phyloP scores from a whole-genome alignment of 2,113 vertebrate species.

The Henicopernis longicauda region DNA sequence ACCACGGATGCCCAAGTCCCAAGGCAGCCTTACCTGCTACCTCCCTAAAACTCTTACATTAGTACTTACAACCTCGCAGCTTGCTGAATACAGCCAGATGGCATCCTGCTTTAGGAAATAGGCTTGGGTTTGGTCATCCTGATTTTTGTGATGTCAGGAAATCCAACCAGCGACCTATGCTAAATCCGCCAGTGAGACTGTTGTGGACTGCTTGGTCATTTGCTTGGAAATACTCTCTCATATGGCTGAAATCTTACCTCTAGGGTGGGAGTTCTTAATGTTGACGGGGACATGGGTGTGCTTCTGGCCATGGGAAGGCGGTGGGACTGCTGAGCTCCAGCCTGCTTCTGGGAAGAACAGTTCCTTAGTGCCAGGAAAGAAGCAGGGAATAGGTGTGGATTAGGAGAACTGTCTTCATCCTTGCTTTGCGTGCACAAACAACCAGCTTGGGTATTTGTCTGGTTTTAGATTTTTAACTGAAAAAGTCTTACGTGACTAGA shows the following conservation, averaged over 20 bases:
- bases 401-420: background rate
- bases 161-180: no score
- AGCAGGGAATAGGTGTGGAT: background rate
- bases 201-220: background rate
- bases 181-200: accelerated
- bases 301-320: background rate
- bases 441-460: background rate
- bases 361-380: background rate
- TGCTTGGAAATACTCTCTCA: background rate
- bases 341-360: background rate
- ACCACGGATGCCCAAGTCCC: background rate
- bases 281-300: background rate
- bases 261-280: background rate
- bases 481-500: background rate
- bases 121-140: background rate
- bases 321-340: background rate
- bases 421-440: background rate
- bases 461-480: background rate
- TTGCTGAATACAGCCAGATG: no score
- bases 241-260: background rate
- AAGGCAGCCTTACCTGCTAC: background rate
- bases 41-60: background rate
- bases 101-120: background rate
- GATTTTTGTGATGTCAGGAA: background rate
- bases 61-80: background rate